Conservation (phyloP, 1,140 invertebrate genomes). For the Metaphire vulgaris region DNA sequence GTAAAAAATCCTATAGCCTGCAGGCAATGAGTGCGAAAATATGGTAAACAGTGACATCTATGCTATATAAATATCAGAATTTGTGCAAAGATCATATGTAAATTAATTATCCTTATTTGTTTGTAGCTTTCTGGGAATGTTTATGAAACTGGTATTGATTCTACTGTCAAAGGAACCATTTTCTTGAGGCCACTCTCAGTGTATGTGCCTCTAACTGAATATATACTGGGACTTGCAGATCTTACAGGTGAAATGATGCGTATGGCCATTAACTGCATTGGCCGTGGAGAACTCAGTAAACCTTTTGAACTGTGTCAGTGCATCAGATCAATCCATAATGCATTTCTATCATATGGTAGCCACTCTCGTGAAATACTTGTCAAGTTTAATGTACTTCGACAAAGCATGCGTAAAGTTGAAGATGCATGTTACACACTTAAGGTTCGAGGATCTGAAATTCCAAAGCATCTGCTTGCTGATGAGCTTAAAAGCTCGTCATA, state of each 20-base stretch:
- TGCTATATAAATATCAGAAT: no score
- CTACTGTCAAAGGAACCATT: no score
- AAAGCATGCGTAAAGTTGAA: constrained; percentile 74
- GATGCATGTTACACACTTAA: constrained; percentile 74
- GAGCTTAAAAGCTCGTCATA: constrained; percentile 44
- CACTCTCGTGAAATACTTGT: constrained; percentile 61
- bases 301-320: constrained; percentile 68
- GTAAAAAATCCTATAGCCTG: no score
- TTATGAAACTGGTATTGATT: no score
- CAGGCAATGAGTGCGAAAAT: no score
- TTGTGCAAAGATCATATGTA: no score
- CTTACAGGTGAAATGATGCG: constrained; percentile 85
- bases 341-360: constrained; percentile 58
- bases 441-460: constrained; percentile 68
- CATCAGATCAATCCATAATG: constrained; percentile 65
- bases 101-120: no score
- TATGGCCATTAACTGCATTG: constrained; percentile 64
- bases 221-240: constrained; percentile 77
- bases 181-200: no score
- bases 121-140: no score
- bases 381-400: constrained; percentile 65
- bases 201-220: constrained; percentile 61
- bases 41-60: no score
- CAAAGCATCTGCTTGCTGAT: constrained; percentile 63
- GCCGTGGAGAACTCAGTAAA: constrained; percentile 66